Percentiles rank a stretch among this genome's conserved stretches.
These are phyloP conservation scores for Gymnobelideus leadbeateri DNA, from an alignment of 2,113 vertebrate genomes.

Conservation along the genomic window DNA sequence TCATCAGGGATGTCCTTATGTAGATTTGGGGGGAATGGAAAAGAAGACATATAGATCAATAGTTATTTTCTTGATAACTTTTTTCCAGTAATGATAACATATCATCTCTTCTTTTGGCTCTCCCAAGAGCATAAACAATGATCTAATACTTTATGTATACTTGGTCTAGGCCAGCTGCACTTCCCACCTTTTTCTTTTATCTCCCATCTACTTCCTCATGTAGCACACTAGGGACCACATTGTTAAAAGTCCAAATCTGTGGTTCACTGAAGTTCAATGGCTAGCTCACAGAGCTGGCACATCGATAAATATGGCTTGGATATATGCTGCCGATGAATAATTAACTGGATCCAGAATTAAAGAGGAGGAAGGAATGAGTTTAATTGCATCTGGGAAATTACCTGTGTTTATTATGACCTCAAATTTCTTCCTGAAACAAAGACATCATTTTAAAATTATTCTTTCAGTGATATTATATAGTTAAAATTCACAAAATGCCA, in stretches of 20 bases:
- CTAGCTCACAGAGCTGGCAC: background rate
- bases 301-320: background rate
- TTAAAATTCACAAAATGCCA: background rate
- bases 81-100: too few species aligned
- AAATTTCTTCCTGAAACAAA: background rate
- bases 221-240: background rate
- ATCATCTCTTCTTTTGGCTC: too few species aligned
- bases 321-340: background rate
- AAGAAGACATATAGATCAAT: too few species aligned
- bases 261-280: background rate
- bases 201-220: background rate
- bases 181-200: background rate
- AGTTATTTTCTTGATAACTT: too few species aligned
- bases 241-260: background rate
- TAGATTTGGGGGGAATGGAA: too few species aligned
- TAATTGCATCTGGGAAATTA: background rate
- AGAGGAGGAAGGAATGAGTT: background rate
- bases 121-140: too few species aligned
- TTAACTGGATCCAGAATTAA: background rate
- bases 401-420: background rate
- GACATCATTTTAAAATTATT: background rate
- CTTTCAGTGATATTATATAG: background rate
- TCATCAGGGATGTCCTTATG: too few species aligned
- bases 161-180: background rate
- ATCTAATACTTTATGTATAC: too few species aligned